Evolutionary conservation across 2,113 vertebrate genomes (phyloP).

Genomic region (Alouatta palliata): DNA sequence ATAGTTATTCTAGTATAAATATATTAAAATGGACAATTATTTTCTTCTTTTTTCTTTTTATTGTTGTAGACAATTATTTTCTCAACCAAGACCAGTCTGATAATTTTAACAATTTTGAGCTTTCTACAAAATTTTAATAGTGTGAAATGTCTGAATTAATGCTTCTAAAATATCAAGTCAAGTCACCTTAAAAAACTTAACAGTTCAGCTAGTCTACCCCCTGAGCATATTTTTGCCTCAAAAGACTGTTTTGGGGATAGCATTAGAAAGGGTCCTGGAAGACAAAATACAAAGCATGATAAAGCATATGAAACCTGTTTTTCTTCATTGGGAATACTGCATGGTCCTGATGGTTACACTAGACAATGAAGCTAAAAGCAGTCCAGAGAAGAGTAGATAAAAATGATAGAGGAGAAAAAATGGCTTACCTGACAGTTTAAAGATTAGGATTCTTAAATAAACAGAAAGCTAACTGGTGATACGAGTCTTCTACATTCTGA

Average conservation of each 20-base stretch:
- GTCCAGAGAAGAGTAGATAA: background rate
- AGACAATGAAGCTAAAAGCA: background rate
- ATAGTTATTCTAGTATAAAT: constrained; percentile 39
- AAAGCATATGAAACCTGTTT: background rate
- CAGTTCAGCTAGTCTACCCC: background rate
- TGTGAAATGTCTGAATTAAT: constrained; percentile 24
- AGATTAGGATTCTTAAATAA: constrained; percentile 38
- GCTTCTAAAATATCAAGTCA: constrained; percentile 41
- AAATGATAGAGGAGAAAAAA: background rate
- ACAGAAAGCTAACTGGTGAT: background rate
- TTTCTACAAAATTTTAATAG: constrained; percentile 33
- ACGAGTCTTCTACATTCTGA: constrained; percentile 10
- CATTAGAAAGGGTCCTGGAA: background rate
- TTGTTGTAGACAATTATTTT: background rate
- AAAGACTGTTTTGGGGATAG: background rate
- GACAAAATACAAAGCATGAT: background rate
- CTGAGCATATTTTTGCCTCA: background rate
- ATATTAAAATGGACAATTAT: background rate
- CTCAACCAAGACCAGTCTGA: constrained; percentile 3
- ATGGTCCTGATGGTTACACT: background rate
- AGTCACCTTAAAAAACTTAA: background rate
- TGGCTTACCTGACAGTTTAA: constrained; percentile 1
- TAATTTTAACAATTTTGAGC: constrained; percentile 33
- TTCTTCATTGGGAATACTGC: background rate
- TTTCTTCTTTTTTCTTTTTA: background rate